Evolutionary conservation across 2,113 vertebrate species (phyloP).

Genomic region (Puntigrus tetrazona): DNA sequence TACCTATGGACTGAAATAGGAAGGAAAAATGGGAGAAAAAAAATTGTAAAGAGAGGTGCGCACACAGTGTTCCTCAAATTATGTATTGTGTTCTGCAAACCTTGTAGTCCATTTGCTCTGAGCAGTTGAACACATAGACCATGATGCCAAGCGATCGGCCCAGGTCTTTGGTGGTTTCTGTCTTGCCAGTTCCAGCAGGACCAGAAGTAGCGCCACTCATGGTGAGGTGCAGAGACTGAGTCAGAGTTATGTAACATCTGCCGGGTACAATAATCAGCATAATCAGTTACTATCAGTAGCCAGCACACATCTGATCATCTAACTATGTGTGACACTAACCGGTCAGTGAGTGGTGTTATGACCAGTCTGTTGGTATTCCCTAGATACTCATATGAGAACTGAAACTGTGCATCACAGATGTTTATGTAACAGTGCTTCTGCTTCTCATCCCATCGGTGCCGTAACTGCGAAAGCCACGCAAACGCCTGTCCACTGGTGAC

Average conservation of each 20-base stretch:
- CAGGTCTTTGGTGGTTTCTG: conserved; percentile 78
- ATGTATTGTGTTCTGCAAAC: conserved; percentile 51
- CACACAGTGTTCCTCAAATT: not conserved
- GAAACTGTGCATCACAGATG: conserved; percentile 84
- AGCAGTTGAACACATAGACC: conserved; percentile 82
- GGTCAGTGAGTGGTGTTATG: conserved; percentile 82
- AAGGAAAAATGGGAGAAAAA: not conserved
- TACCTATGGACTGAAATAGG: conserved; percentile 70
- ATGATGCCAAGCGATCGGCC: conserved; percentile 76
- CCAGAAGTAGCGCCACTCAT: conserved; percentile 75
- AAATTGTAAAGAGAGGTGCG: not conserved
- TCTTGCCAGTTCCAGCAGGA: conserved; percentile 75
- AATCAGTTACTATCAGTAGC: not conserved
- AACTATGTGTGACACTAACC: conserved; percentile 62
- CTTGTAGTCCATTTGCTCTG: conserved; percentile 83
- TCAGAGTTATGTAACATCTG: conserved; percentile 79
- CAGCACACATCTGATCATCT: not conserved
- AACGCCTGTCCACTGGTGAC: conserved; percentile 80
- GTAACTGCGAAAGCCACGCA: conserved; percentile 81
- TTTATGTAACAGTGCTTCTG: conserved; percentile 78
- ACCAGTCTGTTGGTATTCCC: conserved; percentile 82
- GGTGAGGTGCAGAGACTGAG: conserved; percentile 71
- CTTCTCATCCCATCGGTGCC: conserved; percentile 79
- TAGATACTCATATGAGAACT: conserved; percentile 83
- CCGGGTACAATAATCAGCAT: not conserved